Evolutionary conservation across 2,797 vertebrate genomes (phyloP).

Genomic region (Danio tinwini): DNA sequence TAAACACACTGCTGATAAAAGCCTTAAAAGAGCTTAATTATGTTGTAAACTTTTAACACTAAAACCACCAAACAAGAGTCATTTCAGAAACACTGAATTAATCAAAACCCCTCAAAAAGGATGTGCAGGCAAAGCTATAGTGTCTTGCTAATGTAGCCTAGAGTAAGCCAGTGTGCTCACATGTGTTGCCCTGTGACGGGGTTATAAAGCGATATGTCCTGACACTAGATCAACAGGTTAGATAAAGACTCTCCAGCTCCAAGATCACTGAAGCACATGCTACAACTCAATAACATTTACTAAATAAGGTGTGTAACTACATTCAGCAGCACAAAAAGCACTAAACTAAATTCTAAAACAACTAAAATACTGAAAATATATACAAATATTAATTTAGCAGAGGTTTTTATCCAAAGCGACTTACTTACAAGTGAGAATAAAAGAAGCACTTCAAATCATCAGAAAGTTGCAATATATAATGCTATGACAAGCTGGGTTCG

Average conservation of each 20-base stretch:
- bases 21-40: neutral
- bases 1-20: neutral
- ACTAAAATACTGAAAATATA: no score
- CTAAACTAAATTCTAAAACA: no score
- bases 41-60: neutral
- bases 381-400: no score
- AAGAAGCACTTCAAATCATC: no score
- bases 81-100: neutral
- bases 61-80: neutral
- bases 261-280: neutral
- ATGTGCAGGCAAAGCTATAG: neutral
- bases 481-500: no score
- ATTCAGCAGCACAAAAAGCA: no score
- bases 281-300: neutral
- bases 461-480: no score
- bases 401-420: no score
- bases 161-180: constrained; percentile 3
- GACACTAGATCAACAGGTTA: neutral
- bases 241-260: constrained; percentile 10
- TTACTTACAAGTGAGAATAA: no score
- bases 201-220: constrained; percentile 6
- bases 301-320: no score
- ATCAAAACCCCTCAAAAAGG: neutral
- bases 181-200: constrained; percentile 17
- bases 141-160: neutral